Evolutionary conservation across 35 echinoderm and acorn worm genomes (phyloP), one percentile per base, ranked within the genome.

Genomic region (Ophiothrix spiculata): DNA sequence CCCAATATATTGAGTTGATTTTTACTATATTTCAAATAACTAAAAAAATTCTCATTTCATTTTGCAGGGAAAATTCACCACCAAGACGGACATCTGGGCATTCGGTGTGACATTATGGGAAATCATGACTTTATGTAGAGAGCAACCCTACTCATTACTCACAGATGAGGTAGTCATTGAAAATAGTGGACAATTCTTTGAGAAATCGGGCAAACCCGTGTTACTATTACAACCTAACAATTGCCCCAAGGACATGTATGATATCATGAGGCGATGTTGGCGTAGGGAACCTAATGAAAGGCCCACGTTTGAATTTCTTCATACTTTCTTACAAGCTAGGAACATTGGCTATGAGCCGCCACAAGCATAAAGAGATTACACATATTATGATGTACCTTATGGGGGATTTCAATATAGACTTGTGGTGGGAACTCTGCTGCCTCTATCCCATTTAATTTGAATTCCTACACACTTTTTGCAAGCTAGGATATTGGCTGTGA

Each of bases 41-140:
- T 0, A 79, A 34, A 83, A 38, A 12, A 56, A 16, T 84, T 91
- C 38, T 33, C 39, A 91, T 6, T 77, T 86, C 31, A 56, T 34
- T 73, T 75, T 78, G 31, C 78, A 98, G 95, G 95, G 95, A 45
- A 98, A 98, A 85, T 98, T 98, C 78, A 98, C 91, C 29, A 86
- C 49, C 49, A 94, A 93, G 76, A 94, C 91, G 3, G 95, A 98
- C 79, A 86, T 98, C 16, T 98, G 95, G 95, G 95, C 95, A 21
- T 98, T 91, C 87, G 95, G 92, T 35, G 89, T 98, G 3, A 98
- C 95, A 32, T 86, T 98, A 19, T 98, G 95, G 95, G 95, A 98
- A 86, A 92, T 98, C 33, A 91, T 98, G 88, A 91, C 86, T 25
- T 86, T 98, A 31, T 93, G 91, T 60, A 86, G 87, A 32, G 85